Percentiles rank a stretch among this genome's conserved stretches.
These are phyloP conservation scores for Neosilurus hyrtlii DNA, from an alignment of 2,797 vertebrate genomes.

Conservation along the genomic window DNA sequence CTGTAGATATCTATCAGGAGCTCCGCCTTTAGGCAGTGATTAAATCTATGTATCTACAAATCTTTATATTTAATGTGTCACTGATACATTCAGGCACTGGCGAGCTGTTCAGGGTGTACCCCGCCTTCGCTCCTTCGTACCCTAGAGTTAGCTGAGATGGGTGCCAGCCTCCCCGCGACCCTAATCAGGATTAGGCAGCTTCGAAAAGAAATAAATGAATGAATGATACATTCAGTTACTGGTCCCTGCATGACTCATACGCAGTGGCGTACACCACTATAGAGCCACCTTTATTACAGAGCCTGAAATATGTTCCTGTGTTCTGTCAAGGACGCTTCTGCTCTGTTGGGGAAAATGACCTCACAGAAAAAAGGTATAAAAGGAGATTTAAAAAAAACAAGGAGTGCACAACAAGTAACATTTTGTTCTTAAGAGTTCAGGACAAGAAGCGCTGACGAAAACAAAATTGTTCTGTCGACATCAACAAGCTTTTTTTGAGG, in stretches of 20 bases:
- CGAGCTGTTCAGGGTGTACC: no score
- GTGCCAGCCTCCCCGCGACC: no score
- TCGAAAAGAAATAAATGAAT: no score
- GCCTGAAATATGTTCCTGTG: not conserved
- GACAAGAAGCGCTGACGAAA: not conserved
- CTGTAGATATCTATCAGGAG: no score
- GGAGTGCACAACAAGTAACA: not conserved
- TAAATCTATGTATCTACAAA: not conserved
- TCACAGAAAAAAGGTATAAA: conserved; percentile 10
- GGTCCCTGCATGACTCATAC: not conserved
- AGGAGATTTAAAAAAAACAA: not conserved
- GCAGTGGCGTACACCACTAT: no score
- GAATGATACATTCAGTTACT: not conserved
- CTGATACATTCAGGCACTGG: not conserved
- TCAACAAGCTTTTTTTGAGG: not conserved
- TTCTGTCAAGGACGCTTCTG: conserved; percentile 8
- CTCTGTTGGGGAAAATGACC: not conserved
- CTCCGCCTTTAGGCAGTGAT: no score
- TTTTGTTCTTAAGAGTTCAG: not conserved
- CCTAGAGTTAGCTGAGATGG: no score
- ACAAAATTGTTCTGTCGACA: not conserved
- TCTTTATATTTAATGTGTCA: not conserved
- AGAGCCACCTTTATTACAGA: not conserved
- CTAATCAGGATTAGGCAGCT: no score
- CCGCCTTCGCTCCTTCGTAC: no score